Conservation (phyloP, 2,113 vertebrate species). For the Zosterops japonicus region DNA sequence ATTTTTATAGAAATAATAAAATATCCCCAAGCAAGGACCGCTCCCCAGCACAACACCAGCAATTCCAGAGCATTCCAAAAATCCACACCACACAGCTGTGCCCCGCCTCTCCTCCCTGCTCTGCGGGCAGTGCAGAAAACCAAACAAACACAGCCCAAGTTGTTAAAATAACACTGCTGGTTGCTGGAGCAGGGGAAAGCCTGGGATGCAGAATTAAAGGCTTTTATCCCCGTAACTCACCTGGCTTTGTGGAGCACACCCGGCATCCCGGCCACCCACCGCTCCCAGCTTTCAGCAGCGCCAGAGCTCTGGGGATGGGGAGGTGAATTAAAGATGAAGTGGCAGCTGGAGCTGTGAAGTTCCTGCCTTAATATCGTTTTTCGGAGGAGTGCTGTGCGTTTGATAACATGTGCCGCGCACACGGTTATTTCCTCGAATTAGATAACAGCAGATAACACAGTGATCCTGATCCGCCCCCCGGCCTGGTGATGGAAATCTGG, state of each 20-base stretch:
- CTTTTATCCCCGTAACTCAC: not conserved
- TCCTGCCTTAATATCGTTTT: constrained; percentile 9
- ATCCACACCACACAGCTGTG: accelerated
- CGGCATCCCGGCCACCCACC: not conserved
- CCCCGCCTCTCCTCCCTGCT: not conserved
- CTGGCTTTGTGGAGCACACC: not conserved
- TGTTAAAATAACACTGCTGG: not conserved
- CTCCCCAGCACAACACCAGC: not conserved
- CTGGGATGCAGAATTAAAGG: not conserved
- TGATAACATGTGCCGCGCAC: not conserved
- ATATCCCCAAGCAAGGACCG: not conserved
- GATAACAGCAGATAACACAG: constrained; percentile 29
- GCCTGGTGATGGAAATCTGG: not conserved
- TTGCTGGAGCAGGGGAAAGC: not conserved
- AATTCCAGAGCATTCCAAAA: not conserved
- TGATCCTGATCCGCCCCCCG: not conserved
- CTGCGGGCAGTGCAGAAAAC: not conserved
- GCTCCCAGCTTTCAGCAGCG: not conserved
- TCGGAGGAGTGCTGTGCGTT: not conserved
- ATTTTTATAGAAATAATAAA: not conserved
- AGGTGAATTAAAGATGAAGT: constrained; percentile 23
- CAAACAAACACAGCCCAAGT: not conserved
- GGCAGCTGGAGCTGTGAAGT: constrained; percentile 19
- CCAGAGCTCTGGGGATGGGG: not conserved
- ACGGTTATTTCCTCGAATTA: constrained; percentile 42